Evolutionary conservation across 2,888 invertebrate species (phyloP).

Genomic region (Hyles lineata): DNA sequence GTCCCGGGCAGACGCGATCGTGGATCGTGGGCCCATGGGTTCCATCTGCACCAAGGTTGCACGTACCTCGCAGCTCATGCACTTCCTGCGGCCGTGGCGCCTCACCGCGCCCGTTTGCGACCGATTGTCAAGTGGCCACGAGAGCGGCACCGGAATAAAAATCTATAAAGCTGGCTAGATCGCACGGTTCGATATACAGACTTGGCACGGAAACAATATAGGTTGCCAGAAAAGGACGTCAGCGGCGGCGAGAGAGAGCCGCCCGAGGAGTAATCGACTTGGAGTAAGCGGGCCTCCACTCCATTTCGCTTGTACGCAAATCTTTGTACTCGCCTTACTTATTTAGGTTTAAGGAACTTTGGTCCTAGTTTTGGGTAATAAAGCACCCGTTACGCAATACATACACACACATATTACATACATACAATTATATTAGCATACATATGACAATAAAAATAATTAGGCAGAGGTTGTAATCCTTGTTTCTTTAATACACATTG

Average conservation of each 20-base stretch:
- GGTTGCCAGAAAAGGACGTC: slow-evolving; percentile 76
- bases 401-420: background rate
- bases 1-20: slow-evolving; percentile 81
- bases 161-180: slow-evolving; percentile 68
- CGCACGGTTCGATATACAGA: slow-evolving; percentile 71
- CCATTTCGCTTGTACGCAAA: background rate
- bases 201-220: slow-evolving; percentile 76
- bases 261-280: slow-evolving; percentile 63
- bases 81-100: slow-evolving; percentile 23
- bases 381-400: background rate
- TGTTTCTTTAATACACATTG: slow-evolving; percentile 22
- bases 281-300: slow-evolving; percentile 42
- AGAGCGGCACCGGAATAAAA: slow-evolving; percentile 42
- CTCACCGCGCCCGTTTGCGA: slow-evolving; percentile 28
- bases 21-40: slow-evolving; percentile 14
- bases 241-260: slow-evolving; percentile 65
- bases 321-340: slow-evolving; percentile 8
- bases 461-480: slow-evolving; percentile 16
- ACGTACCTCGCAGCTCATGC: slow-evolving; percentile 31
- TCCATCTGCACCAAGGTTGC: slow-evolving; percentile 29
- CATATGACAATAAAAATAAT: background rate
- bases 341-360: background rate
- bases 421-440: background rate
- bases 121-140: slow-evolving; percentile 29
- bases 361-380: slow-evolving; percentile 6